phyloP scores from a whole-genome alignment of 1,140 invertebrate genomes.

The Chelonus insularis region DNA sequence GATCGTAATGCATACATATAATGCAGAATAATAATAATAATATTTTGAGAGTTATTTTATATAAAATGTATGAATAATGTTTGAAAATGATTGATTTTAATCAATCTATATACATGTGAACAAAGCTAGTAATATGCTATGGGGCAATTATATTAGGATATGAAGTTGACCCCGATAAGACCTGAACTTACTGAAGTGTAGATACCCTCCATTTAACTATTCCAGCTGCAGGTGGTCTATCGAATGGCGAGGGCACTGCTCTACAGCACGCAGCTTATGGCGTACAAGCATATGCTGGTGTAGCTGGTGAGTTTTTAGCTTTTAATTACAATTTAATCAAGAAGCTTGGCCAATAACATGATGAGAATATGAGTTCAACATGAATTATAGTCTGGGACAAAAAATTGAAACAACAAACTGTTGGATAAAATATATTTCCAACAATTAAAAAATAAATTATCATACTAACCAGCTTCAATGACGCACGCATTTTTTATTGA shows the following conservation, averaged over 20 bases:
- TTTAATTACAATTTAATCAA: slow-evolving; percentile 34
- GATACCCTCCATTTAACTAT: slow-evolving; percentile 75
- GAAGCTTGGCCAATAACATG: too few relatives aligned
- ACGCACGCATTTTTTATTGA: too few relatives aligned
- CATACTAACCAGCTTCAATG: too few relatives aligned
- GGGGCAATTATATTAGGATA: slow-evolving; percentile 43
- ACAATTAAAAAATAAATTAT: too few relatives aligned
- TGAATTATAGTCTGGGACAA: too few relatives aligned
- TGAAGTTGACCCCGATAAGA: slow-evolving; percentile 50
- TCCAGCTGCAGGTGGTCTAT: slow-evolving; percentile 79
- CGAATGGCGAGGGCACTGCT: slow-evolving; percentile 79
- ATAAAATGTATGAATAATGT: too few relatives aligned
- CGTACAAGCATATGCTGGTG: slow-evolving; percentile 84
- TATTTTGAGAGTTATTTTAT: too few relatives aligned
- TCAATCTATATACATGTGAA: background rate
- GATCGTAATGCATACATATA: background rate
- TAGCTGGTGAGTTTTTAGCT: slow-evolving; percentile 77
- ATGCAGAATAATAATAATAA: too few relatives aligned
- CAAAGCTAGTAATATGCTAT: slow-evolving; percentile 17
- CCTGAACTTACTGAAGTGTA: slow-evolving; percentile 64
- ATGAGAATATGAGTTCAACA: too few relatives aligned
- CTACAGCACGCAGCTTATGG: slow-evolving; percentile 81
- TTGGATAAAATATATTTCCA: too few relatives aligned
- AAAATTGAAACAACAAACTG: too few relatives aligned
- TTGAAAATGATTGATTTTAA: too few relatives aligned